Evolutionary conservation across 2,113 vertebrate genomes (phyloP).

Genomic region (Carollia perspicillata): DNA sequence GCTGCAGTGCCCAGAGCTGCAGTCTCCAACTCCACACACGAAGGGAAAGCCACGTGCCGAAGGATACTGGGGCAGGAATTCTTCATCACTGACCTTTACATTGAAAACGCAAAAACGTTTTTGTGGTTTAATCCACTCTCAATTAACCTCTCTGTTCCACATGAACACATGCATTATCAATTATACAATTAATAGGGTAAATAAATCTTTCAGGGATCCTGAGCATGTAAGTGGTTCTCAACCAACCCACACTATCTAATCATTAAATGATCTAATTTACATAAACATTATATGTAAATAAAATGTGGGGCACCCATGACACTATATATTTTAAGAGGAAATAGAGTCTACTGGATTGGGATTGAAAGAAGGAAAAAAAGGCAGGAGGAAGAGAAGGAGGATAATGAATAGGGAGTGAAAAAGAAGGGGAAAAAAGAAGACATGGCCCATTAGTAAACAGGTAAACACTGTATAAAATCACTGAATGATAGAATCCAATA

Average conservation of each 20-base stretch:
- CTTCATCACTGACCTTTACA: neutral
- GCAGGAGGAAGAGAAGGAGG: neutral
- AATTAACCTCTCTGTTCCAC: neutral
- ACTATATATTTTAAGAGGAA: neutral
- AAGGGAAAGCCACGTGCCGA: neutral
- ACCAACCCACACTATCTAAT: neutral
- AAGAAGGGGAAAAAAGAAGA: neutral
- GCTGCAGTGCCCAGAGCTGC: too few species aligned
- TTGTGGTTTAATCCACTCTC: neutral
- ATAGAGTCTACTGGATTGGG: neutral
- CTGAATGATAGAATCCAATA: neutral
- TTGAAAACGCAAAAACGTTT: neutral
- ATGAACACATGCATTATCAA: neutral
- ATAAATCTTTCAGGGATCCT: neutral
- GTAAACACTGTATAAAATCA: neutral
- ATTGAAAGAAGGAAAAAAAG: neutral
- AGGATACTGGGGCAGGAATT: neutral
- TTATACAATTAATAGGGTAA: neutral
- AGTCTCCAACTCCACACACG: neutral
- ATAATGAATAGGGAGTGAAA: too few species aligned
- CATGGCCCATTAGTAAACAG: neutral
- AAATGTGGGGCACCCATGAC: neutral
- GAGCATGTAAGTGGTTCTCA: neutral
- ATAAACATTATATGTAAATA: neutral
- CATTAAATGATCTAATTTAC: neutral